Conservation (phyloP, 2,797 vertebrate species). For the Eurystomus glaucurus region DNA sequence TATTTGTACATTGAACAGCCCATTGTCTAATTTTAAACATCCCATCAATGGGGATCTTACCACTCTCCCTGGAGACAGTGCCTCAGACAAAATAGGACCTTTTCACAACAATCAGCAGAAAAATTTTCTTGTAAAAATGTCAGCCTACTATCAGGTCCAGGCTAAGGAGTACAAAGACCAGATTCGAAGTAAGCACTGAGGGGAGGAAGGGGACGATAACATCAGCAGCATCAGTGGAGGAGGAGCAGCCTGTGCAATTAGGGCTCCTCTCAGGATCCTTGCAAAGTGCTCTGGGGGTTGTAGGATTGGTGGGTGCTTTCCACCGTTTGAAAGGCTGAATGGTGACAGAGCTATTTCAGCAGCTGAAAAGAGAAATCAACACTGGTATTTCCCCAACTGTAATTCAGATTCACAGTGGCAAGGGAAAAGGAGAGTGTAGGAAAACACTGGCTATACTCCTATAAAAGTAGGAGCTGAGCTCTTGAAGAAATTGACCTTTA, state of each 20-base stretch:
- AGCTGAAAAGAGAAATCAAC: neutral
- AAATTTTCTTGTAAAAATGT: slow-evolving; percentile 16
- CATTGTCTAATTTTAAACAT: neutral
- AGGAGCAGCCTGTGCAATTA: neutral
- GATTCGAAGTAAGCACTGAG: neutral
- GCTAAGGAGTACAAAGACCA: neutral
- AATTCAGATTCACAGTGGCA: neutral
- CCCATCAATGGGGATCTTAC: neutral
- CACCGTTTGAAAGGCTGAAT: neutral
- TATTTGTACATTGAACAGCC: neutral
- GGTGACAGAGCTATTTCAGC: neutral
- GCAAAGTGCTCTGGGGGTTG: accelerated
- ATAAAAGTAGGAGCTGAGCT: neutral
- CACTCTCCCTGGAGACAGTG: neutral
- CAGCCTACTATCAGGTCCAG: neutral
- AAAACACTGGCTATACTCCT: neutral
- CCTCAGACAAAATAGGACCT: neutral
- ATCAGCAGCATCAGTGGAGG: neutral
- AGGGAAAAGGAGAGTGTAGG: neutral
- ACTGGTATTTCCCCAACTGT: neutral
- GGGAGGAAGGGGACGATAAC: neutral
- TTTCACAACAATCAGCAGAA: neutral
- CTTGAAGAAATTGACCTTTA: neutral
- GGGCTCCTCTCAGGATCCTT: neutral
- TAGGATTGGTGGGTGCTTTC: neutral